Base-by-base conservation (phyloP, 2,113 vertebrate genomes). In the Propithecus coquereli region DNA sequence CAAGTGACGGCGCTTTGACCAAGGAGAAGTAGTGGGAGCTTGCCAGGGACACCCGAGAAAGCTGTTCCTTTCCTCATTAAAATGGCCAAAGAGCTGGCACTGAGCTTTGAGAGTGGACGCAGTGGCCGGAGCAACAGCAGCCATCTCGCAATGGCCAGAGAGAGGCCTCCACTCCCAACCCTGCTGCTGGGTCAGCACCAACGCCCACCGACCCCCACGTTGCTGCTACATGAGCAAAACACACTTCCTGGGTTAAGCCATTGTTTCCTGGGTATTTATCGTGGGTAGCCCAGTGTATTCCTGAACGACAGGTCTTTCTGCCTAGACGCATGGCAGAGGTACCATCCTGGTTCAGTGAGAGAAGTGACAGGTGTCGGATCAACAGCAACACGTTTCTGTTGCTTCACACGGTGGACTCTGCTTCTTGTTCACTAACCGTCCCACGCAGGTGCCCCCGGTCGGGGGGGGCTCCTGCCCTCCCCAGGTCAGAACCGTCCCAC, bases 341-440 rank as follows among this genome's bases (percentile, higher is more conserved):
- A 8, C 1, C 40, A 4, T 6, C 37, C 25, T 2, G 3, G 61
- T 4, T 17, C 1, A 23, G 30, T 0, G 3, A 16, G 12, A 1
- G 23, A 22, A 63, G 18, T 32, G 34, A 14, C 1, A 22, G 6
- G 34, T 6, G 71, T 4, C 9, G 73, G 22, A 10, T 18, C 32
- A 86, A 6, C 83, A 25, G 22, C 2, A 30, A 27, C 40, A 25
- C 40, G 11, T 45, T 37, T 34, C 45, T 16, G 63, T 18, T 20
- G 32, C 40, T 66, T 3, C 0, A 37, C 40, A 50, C 22, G 6
- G 63, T 37, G 5, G 3, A 37, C 27, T 14, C 32, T 12, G 22
- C 5, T 47, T n/a, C 18, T 2, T 50, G n/a, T 6, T 9, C 45
- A 57, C 54, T 7, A 6, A 27, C 70, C 1, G 23, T 14, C 71